A percentile compares a stretch with the other conserved stretches of the same genome.
Conservation (phyloP, 2,797 vertebrate species). For the Hylomyscus alleni region DNA sequence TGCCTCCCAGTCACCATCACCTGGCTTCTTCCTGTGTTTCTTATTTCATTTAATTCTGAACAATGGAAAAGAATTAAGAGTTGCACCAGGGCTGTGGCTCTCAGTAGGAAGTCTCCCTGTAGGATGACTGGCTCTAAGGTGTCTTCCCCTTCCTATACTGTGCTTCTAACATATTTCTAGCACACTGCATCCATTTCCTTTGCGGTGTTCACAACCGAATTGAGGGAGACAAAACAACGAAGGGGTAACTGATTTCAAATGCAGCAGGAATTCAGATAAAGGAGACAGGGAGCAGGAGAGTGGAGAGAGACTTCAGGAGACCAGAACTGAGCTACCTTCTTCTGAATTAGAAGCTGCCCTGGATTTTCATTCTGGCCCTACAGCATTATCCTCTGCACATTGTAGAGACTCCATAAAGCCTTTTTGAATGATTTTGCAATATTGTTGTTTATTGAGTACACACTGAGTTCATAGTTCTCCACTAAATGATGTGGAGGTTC, state of each 20-base stretch:
- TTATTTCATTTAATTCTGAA: conserved; percentile 59
- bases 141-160: conserved; percentile 11
- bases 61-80: conserved; percentile 42
- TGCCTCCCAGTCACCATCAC: background rate
- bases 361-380: conserved; percentile 56
- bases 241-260: conserved; percentile 51
- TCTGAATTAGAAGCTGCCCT: conserved; percentile 54
- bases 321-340: conserved; percentile 20
- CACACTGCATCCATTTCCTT: conserved; percentile 49
- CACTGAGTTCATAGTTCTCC: conserved; percentile 65
- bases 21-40: background rate
- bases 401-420: conserved; percentile 57
- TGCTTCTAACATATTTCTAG: conserved; percentile 60
- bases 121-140: conserved; percentile 1
- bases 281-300: background rate
- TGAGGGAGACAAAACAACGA: conserved; percentile 47
- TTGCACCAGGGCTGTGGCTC: background rate
- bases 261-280: conserved; percentile 48
- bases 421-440: conserved; percentile 77
- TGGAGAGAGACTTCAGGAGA: conserved; percentile 30
- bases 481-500: conserved; percentile 68
- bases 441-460: conserved; percentile 74
- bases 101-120: conserved; percentile 25
- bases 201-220: background rate
- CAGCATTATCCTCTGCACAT: conserved; percentile 43